Base-by-base conservation (phyloP, 2,888 invertebrate species). In the Operophtera brumata region DNA sequence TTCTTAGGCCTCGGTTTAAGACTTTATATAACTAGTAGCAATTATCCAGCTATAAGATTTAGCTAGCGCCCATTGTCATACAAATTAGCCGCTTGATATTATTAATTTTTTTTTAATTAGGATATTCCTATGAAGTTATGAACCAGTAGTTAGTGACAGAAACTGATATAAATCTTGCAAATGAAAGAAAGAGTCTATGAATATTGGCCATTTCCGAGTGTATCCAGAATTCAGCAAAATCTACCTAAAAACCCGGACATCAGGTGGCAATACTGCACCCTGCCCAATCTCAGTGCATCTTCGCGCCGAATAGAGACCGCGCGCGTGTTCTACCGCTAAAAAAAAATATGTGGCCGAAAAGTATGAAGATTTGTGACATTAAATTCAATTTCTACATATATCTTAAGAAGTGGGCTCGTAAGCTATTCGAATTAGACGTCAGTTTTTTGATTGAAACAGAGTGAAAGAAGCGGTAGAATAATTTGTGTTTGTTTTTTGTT, bases 361-460 rank as follows among this genome's bases (percentile, higher is more conserved):
- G 35, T 13, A 47, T 43, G 40, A 55, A 47, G 0, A 40, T 51
- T 36, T 39, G 34, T 25, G 32, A 39, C 14, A 7, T 35, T 2
- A 28, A 39, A 39, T 55, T 47, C 14, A 34, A 55, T 40, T 28
- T 47, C 43, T 44, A 51, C 26, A 39, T 49, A 0, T 39, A 44
- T 11, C 43, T 54, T 0, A 45, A 48, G 20, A 54, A 48, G 20
- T 54, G 44, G 34, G 44, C 35, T 6, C 20, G 12, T 9, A 54
- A 54, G 44, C 5, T 56, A 11, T 44, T 44, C 30, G 39, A 47
- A 35, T 28, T 48, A 5, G 35, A 43, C 4, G 2, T 47, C 0
- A 51, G 4, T 10, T 12, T 50, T 6, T 6, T 14, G 4, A 40
- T 47, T 10, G 44, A 56, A 35, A 25, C 12, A 1, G 12, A 37